A percentile compares a stretch with the other conserved stretches of the same genome.
Evolutionary conservation across 2,888 invertebrate species (phyloP).

Genomic region (Eudasyphora cyanicolor): DNA sequence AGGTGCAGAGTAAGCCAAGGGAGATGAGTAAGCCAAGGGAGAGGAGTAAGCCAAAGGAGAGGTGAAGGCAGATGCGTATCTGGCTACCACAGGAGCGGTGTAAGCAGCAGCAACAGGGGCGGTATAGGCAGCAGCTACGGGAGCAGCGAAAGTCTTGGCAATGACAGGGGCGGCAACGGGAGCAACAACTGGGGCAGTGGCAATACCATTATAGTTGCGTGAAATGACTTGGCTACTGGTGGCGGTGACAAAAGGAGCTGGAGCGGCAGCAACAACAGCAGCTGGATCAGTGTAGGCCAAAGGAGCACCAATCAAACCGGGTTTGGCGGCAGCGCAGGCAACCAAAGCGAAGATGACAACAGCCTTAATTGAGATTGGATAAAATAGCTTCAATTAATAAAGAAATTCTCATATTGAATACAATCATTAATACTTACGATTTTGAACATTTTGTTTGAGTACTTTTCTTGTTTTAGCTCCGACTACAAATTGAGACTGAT

Average conservation of each 20-base stretch:
- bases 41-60: slow-evolving; percentile 54
- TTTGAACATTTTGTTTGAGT: slow-evolving; percentile 52
- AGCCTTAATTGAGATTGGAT: slow-evolving; percentile 52
- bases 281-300: slow-evolving; percentile 43
- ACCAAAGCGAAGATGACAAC: slow-evolving; percentile 70
- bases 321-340: slow-evolving; percentile 70
- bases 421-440: slow-evolving; percentile 10
- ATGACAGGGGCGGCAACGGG: slow-evolving; percentile 64
- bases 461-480: background rate
- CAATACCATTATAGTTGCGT: slow-evolving; percentile 73
- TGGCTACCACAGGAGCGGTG: slow-evolving; percentile 54
- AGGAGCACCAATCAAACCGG: slow-evolving; percentile 60
- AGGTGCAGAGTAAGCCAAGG: slow-evolving; percentile 49
- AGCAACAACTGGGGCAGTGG: slow-evolving; percentile 70
- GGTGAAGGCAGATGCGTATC: slow-evolving; percentile 4
- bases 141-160: slow-evolving; percentile 64
- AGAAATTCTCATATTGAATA: no score
- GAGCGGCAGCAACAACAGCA: slow-evolving; percentile 50
- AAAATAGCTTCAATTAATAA: no score
- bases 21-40: slow-evolving; percentile 52
- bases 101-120: slow-evolving; percentile 43
- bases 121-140: slow-evolving; percentile 58
- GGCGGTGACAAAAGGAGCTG: slow-evolving; percentile 68
- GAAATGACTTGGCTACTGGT: slow-evolving; percentile 73
- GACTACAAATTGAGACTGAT: background rate